A percentile compares a stretch with the other conserved stretches of the same genome.
Conservation (phyloP, 2,797 vertebrate species). For the Notoglanidium macrostoma region DNA sequence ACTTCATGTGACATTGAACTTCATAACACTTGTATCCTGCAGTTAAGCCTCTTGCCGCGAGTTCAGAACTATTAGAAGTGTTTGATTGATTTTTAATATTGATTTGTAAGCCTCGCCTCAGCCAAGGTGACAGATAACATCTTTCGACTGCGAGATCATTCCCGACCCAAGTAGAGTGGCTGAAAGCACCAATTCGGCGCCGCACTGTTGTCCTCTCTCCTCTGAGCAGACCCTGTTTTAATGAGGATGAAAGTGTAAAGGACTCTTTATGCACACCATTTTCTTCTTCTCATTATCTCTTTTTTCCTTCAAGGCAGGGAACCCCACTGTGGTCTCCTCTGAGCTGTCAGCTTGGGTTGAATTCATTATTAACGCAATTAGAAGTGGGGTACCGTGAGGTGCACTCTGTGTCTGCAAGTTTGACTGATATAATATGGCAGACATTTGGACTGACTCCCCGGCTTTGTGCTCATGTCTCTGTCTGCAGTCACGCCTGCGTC, state of each 20-base stretch:
- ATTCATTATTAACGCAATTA: constrained; percentile 55
- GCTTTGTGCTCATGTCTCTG: background rate
- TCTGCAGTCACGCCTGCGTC: constrained; percentile 89
- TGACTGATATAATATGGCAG: background rate
- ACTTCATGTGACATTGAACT: constrained; percentile 35
- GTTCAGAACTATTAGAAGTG: constrained; percentile 48
- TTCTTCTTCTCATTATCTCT: constrained; percentile 67
- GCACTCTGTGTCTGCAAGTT: constrained; percentile 24
- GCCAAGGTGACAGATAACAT: constrained; percentile 49
- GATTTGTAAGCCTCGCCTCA: constrained; percentile 41
- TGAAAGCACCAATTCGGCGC: constrained; percentile 42
- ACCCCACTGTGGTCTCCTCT: constrained; percentile 57
- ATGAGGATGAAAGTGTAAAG: constrained; percentile 65
- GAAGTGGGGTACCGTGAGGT: constrained; percentile 41
- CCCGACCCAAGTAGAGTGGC: constrained; percentile 29
- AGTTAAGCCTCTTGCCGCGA: constrained; percentile 30
- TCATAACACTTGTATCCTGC: constrained; percentile 20
- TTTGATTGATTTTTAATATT: constrained; percentile 55
- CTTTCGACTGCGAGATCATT: constrained; percentile 43
- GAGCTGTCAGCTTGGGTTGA: constrained; percentile 55
- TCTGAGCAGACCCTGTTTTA: constrained; percentile 67
- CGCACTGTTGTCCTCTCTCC: constrained; percentile 61
- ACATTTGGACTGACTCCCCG: background rate
- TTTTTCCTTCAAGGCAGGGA: constrained; percentile 59
- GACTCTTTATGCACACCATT: constrained; percentile 61